phyloP scores from a whole-genome alignment of 2,113 vertebrate species.

The Paracanthobrama guichenoti region DNA sequence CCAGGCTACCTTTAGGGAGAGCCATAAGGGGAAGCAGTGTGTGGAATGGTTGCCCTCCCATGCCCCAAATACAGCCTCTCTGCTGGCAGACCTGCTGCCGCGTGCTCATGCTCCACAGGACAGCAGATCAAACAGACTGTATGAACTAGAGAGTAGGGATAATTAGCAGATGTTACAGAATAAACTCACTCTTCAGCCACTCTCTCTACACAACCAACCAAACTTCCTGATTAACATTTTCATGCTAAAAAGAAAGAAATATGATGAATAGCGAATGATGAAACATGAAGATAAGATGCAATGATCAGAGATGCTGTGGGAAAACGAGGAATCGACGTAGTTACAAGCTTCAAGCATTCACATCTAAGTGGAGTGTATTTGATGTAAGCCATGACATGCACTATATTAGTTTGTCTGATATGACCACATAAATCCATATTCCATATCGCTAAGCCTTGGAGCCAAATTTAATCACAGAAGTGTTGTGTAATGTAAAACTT shows the following conservation, averaged over 20 bases:
- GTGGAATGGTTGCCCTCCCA: constrained; percentile 8
- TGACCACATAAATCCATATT: constrained; percentile 3
- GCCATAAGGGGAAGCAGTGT: neutral
- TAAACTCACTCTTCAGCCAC: constrained; percentile 51
- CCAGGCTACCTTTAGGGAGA: constrained; percentile 1
- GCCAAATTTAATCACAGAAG: neutral
- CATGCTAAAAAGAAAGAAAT: neutral
- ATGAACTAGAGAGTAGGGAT: constrained; percentile 76
- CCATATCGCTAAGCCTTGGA: neutral
- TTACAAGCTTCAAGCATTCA: constrained; percentile 9
- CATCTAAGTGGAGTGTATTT: neutral
- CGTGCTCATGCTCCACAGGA: constrained; percentile 66
- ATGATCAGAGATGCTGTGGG: neutral
- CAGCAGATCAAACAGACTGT: constrained; percentile 77
- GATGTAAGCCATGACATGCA: neutral
- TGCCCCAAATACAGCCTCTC: constrained; percentile 46
- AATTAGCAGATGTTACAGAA: constrained; percentile 80
- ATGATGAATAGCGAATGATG: neutral
- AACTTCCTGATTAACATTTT: constrained; percentile 17
- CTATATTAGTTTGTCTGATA: neutral
- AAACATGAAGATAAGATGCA: neutral
- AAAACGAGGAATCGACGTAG: neutral
- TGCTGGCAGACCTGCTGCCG: constrained; percentile 10
- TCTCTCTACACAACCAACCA: constrained; percentile 2
- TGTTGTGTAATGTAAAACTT: constrained; percentile 3